Base-by-base conservation (phyloP, 2,113 vertebrate species). In the Tylochromis polylepis region DNA sequence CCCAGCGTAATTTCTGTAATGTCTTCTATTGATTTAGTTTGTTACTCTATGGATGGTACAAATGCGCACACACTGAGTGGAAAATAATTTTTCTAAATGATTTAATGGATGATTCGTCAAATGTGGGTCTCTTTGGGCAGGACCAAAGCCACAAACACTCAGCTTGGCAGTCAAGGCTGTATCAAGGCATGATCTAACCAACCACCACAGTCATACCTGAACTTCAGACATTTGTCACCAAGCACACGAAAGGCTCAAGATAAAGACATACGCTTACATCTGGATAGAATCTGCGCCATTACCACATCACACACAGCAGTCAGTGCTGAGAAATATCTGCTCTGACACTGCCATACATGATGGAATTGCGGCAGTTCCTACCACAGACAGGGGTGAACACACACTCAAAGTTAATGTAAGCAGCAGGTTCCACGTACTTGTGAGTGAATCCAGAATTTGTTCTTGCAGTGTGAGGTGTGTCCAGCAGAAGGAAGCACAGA, bases 401-500 rank as follows among this genome's bases (percentile, higher is more conserved):
- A 58, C 41, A 49, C 18, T 49, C n/a, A 29, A 29, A 75, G 41
- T 72, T 29, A 49, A 11, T 4, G 36, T 41, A 8, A 24, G 34
- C 31, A 18, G 51, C 20, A n/a, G n/a, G 5, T 57, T 57, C 16
- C 38, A 10, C 27, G 2, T 49, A 51, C 43, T 57, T 24, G 14
- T 22, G 27, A 56, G 4, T 53, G 7, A 10, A 49, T 36, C 4
- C 34, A 27, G 22, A 56, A n/a, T 38, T 34, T 43, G 12, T 49
- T 56, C 15, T 24, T 84, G 87, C 70, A 83, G 20, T 43, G 8
- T 46, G 22, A 24, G 1, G 3, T 60, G 14, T 43, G 79, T 80
- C 89, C 91, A 93, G 78, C 81, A 92, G 92, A 81, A 70, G 83
- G 90, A 38, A 75, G 80, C 79, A 91, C 36, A 77, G 79, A 86